A percentile compares a stretch with the other conserved stretches of the same genome.
Conservation (phyloP, 2,888 invertebrate species). For the Pelosia muscerda region DNA sequence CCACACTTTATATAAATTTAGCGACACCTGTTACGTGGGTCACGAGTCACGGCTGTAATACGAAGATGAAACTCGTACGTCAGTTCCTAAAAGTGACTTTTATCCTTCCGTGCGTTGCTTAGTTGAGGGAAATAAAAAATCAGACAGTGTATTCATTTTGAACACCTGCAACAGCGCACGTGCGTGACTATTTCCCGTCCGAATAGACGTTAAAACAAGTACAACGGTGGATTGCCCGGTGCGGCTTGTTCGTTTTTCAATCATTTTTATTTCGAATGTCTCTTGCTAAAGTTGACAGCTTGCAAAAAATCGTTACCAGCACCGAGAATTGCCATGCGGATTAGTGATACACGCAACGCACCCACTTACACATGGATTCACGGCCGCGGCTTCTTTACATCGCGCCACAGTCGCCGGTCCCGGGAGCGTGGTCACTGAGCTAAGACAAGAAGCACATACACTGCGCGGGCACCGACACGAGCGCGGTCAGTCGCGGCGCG, state of each 20-base stretch:
- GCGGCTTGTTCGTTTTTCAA: constrained; percentile 71
- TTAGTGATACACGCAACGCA: constrained; percentile 73
- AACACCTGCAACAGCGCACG: constrained; percentile 73
- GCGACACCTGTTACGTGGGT: constrained; percentile 79
- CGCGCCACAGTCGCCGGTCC: constrained; percentile 90
- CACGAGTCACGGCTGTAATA: constrained; percentile 46
- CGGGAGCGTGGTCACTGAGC: constrained; percentile 88
- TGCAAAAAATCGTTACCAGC: constrained; percentile 74
- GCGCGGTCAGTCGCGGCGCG: constrained; percentile 17
- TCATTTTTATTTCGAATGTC: constrained; percentile 73
- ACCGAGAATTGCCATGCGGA: constrained; percentile 70
- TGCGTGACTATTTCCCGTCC: constrained; percentile 72
- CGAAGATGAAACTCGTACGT: constrained; percentile 34
- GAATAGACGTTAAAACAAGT: constrained; percentile 78
- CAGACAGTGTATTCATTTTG: constrained; percentile 63
- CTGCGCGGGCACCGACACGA: constrained; percentile 75
- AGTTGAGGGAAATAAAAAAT: constrained; percentile 57
- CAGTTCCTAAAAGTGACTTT: constrained; percentile 39
- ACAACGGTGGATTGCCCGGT: constrained; percentile 61
- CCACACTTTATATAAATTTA: constrained; percentile 54
- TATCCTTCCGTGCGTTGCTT: constrained; percentile 56
- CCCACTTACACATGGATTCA: constrained; percentile 85
- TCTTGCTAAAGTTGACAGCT: constrained; percentile 63
- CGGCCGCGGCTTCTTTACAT: constrained; percentile 83
- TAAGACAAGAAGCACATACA: constrained; percentile 87